Evolutionary conservation across 2,888 invertebrate genomes (phyloP).

Genomic region (Timandra comae): DNA sequence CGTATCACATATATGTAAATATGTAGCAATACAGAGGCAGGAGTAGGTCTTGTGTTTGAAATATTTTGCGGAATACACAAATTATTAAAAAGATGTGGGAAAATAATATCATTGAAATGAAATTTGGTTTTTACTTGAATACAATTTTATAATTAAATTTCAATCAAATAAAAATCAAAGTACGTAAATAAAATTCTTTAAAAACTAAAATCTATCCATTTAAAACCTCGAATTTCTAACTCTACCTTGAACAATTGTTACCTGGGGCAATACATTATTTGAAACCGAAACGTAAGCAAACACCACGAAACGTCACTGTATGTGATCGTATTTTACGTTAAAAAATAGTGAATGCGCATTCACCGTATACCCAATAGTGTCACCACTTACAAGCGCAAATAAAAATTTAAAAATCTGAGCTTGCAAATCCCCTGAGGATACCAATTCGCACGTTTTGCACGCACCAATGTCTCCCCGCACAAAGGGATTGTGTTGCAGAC

Average conservation of each 20-base stretch:
- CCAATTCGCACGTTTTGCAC: conserved; percentile 55
- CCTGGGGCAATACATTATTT: conserved; percentile 16
- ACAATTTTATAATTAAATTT: too few species aligned
- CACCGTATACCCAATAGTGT: conserved; percentile 28
- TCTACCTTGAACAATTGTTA: too few species aligned
- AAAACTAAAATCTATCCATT: too few species aligned
- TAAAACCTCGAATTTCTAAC: too few species aligned
- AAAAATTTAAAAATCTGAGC: conserved; percentile 69
- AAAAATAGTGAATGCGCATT: conserved; percentile 32
- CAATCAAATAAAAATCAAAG: too few species aligned
- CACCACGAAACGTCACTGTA: conserved; percentile 22
- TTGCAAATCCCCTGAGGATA: conserved; percentile 58
- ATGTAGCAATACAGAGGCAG: background rate
- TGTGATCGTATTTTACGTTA: conserved; percentile 23
- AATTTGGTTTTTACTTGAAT: too few species aligned
- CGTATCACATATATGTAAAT: background rate
- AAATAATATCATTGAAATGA: too few species aligned
- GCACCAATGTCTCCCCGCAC: conserved; percentile 40
- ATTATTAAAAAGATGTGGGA: too few species aligned
- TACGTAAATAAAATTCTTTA: too few species aligned
- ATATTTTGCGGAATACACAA: too few species aligned
- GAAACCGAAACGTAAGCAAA: conserved; percentile 26
- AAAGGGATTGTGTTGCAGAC: conserved; percentile 40
- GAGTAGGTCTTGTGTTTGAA: conserved; percentile 1
- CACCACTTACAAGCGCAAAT: conserved; percentile 68